Percentiles rank a stretch among this genome's conserved stretches.
These are phyloP conservation scores for Plagodis dolabraria DNA, from an alignment of 2,888 invertebrate species.

Conservation along the genomic window DNA sequence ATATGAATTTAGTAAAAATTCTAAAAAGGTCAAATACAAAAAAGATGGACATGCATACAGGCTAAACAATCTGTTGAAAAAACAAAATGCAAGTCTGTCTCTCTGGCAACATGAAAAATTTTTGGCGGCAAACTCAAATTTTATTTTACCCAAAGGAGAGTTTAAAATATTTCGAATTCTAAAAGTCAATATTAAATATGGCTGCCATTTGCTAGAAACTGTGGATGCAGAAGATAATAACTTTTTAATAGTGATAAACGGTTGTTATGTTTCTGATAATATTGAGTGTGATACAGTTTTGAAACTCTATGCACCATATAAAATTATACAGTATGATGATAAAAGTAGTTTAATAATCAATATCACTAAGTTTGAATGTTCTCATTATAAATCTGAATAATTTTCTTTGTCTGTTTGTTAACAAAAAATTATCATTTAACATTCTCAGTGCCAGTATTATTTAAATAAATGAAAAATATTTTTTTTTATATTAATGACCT, in stretches of 20 bases:
- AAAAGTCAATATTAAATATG: constrained; percentile 61
- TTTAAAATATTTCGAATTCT: constrained; percentile 56
- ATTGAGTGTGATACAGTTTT: constrained; percentile 50
- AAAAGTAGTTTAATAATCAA: constrained; percentile 62
- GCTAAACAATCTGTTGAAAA: constrained; percentile 70
- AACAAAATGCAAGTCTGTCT: constrained; percentile 71
- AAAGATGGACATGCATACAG: constrained; percentile 76
- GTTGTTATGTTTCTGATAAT: constrained; percentile 50
- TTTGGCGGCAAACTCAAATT: constrained; percentile 72
- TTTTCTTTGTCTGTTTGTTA: too few species aligned
- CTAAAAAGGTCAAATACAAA: constrained; percentile 68
- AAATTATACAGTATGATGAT: constrained; percentile 23
- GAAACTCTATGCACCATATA: constrained; percentile 38
- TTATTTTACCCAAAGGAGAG: constrained; percentile 67
- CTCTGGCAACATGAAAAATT: constrained; percentile 84
- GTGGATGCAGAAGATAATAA: constrained; percentile 50
- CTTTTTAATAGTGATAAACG: constrained; percentile 64
- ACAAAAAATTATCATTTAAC: too few species aligned
- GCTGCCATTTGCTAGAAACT: constrained; percentile 59
- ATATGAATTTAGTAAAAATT: constrained; percentile 37
- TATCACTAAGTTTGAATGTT: constrained; percentile 69
- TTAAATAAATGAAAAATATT: too few species aligned
- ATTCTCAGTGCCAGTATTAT: too few species aligned
- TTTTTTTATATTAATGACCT: too few species aligned
- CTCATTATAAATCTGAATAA: constrained; percentile 10